phyloP scores from a whole-genome alignment of 2,797 vertebrate genomes.

The Paramormyrops hopkinsi region DNA sequence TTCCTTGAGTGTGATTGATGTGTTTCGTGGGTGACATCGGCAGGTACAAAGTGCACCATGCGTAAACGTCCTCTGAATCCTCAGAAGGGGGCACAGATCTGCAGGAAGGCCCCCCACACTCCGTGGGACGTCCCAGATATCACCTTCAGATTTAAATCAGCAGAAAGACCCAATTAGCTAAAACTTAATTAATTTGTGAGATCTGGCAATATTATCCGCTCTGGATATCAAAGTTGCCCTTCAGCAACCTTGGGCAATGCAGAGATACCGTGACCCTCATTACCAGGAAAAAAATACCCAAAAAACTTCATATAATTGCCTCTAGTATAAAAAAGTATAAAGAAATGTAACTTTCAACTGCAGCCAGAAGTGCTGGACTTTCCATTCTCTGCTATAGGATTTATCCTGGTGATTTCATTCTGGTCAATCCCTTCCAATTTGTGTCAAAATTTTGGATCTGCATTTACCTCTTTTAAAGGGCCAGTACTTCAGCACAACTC shows the following conservation, averaged over 20 bases:
- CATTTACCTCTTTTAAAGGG: not conserved
- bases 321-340: not conserved
- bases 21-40: not conserved
- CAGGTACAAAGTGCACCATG: not conserved
- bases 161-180: conserved; percentile 1
- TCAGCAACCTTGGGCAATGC: not conserved
- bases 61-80: not conserved
- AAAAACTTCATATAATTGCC: conserved; percentile 3
- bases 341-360: not conserved
- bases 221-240: not conserved
- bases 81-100: not conserved
- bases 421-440: not conserved
- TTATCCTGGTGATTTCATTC: not conserved
- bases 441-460: not conserved
- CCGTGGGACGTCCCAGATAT: not conserved
- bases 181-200: not conserved
- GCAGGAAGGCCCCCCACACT: not conserved
- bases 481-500: not conserved
- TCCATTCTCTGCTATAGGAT: not conserved
- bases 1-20: not conserved
- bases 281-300: conserved; percentile 16
- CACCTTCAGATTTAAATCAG: conserved; percentile 3
- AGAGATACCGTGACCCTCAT: not conserved
- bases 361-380: not conserved
- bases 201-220: not conserved